Conservation (phyloP, 2,113 vertebrate genomes). For the Raja brachyura region DNA sequence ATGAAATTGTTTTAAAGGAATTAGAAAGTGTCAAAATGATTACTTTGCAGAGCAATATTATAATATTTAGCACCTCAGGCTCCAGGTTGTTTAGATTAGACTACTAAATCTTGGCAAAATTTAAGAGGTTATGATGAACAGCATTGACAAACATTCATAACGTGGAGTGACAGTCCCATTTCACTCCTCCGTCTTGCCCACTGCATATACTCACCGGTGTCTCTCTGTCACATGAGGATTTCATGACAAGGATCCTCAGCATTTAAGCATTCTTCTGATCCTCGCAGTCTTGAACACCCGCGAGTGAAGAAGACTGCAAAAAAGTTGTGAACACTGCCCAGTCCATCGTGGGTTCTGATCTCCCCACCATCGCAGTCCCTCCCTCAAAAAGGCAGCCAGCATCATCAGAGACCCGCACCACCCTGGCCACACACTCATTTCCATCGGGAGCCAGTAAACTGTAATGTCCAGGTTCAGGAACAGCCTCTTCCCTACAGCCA, state of each 20-base stretch:
- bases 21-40: constrained; percentile 36
- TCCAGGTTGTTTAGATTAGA: constrained; percentile 23
- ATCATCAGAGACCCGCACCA: too few relatives aligned
- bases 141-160: background rate
- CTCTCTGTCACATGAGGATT: background rate
- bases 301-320: too few relatives aligned
- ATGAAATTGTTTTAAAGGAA: constrained; percentile 34
- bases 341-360: too few relatives aligned
- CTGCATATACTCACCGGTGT: background rate
- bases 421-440: too few relatives aligned
- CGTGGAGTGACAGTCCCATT: background rate
- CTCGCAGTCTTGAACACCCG: too few relatives aligned
- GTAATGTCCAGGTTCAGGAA: too few relatives aligned
- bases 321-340: too few relatives aligned
- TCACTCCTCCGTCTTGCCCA: background rate
- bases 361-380: too few relatives aligned
- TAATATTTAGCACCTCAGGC: constrained; percentile 5
- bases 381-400: too few relatives aligned
- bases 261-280: too few relatives aligned
- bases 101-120: constrained; percentile 16
- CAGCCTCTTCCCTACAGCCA: too few relatives aligned
- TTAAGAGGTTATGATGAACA: background rate
- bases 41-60: constrained; percentile 30
- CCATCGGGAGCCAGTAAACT: too few relatives aligned
- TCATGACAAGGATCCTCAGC: background rate